Evolutionary conservation across 53 echinoderm and acorn worm species (phyloP).

Genomic region (Stichopus horrens): DNA sequence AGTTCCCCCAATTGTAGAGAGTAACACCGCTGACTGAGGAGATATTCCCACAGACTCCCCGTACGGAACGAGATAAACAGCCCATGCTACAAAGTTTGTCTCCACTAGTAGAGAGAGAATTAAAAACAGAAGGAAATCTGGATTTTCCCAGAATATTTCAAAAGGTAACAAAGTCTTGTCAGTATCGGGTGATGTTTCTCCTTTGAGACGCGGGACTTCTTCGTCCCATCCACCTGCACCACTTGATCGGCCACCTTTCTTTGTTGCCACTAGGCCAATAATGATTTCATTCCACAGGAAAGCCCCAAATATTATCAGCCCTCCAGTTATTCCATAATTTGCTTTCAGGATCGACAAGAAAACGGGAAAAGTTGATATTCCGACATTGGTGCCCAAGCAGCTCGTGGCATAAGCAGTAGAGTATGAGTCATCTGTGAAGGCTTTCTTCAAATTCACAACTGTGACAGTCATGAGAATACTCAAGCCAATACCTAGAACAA

Average conservation of each 20-base stretch:
- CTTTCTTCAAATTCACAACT: background rate
- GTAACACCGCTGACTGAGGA: background rate
- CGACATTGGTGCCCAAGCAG: slow-evolving; percentile 15
- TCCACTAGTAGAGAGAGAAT: slow-evolving; percentile 10
- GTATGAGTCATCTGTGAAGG: slow-evolving; percentile 12
- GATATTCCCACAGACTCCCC: slow-evolving; percentile 6
- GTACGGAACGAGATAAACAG: slow-evolving; percentile 24
- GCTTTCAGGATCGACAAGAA: background rate
- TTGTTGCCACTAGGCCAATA: background rate
- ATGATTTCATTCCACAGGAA: background rate
- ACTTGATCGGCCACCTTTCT: background rate
- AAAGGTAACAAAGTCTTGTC: background rate
- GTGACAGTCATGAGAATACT: slow-evolving; percentile 16
- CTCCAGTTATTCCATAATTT: background rate
- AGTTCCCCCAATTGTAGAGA: slow-evolving; percentile 9
- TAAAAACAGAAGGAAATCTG: background rate
- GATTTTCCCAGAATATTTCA: background rate
- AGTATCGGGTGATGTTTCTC: background rate
- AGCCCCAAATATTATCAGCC: background rate
- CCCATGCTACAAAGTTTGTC: slow-evolving; percentile 22
- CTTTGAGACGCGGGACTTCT: background rate
- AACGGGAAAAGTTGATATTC: slow-evolving; percentile 1
- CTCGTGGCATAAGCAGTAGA: slow-evolving; percentile 9
- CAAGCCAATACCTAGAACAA: slow-evolving; percentile 4
- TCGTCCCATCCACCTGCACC: background rate